Evolutionary conservation across 2,888 invertebrate species (phyloP).

Genomic region (Dexiosoma caninum): DNA sequence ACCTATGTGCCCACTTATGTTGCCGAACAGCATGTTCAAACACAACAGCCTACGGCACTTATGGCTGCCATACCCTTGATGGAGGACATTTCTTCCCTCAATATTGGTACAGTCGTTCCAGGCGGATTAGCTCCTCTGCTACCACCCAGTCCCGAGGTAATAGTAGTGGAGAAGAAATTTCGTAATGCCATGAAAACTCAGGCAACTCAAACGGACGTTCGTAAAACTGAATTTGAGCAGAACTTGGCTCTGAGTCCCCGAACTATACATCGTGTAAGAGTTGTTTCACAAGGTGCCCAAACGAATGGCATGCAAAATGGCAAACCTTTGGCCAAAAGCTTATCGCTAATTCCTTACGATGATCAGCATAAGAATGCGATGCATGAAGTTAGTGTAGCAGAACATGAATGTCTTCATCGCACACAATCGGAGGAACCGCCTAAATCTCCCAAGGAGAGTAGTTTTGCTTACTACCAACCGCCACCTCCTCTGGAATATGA

Average conservation of each 20-base stretch:
- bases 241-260: constrained; percentile 86
- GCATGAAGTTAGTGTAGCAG: constrained; percentile 68
- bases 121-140: constrained; percentile 66
- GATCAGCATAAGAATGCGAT: constrained; percentile 51
- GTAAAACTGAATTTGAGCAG: constrained; percentile 87
- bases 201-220: constrained; percentile 93
- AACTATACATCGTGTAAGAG: constrained; percentile 89
- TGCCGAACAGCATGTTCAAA: constrained; percentile 61
- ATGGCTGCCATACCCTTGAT: constrained; percentile 57
- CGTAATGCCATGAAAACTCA: constrained; percentile 93
- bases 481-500: constrained; percentile 72
- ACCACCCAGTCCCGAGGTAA: constrained; percentile 74
- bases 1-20: constrained; percentile 63
- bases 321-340: constrained; percentile 89
- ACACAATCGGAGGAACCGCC: constrained; percentile 92
- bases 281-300: constrained; percentile 94
- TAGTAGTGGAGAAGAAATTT: constrained; percentile 86
- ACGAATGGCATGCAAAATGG: constrained; percentile 88
- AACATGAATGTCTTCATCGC: constrained; percentile 88
- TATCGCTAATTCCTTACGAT: constrained; percentile 85
- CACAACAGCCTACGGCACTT: constrained; percentile 62
- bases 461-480: constrained; percentile 75
- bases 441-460: constrained; percentile 79
- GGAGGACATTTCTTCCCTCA: constrained; percentile 48
- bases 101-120: constrained; percentile 20